Evolutionary conservation across 2,113 vertebrate genomes (phyloP).

Genomic region (Cryptotis parvus): DNA sequence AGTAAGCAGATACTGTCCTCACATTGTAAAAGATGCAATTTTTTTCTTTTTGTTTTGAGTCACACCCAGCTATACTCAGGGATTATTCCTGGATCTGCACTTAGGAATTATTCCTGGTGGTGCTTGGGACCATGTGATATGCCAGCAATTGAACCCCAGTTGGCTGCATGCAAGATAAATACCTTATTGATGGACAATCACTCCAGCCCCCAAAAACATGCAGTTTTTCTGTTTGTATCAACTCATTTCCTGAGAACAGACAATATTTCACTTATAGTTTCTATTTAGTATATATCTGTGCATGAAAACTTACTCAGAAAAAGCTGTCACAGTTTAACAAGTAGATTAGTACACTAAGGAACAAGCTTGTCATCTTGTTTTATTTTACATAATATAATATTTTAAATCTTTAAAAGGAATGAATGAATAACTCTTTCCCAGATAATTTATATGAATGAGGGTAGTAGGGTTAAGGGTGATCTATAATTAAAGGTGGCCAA

Average conservation of each 20-base stretch:
- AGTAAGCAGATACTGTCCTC: not conserved
- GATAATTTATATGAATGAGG: not conserved
- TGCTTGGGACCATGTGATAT: no score
- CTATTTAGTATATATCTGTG: not conserved
- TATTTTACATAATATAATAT: not conserved
- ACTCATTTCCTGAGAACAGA: constrained; percentile 36
- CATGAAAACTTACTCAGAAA: not conserved
- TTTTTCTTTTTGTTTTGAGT: constrained; percentile 37
- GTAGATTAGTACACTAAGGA: not conserved
- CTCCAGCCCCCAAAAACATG: no score
- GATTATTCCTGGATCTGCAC: no score
- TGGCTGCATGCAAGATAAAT: no score
- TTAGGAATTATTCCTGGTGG: no score
- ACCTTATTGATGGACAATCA: no score
- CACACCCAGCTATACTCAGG: no score
- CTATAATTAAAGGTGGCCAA: not conserved
- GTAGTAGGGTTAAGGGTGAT: not conserved
- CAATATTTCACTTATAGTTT: not conserved
- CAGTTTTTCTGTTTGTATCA: no score
- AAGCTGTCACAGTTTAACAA: not conserved
- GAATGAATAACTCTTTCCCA: not conserved
- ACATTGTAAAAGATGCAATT: not conserved
- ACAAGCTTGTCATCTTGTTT: not conserved
- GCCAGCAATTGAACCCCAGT: no score
- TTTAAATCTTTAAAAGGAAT: not conserved